Base-by-base conservation (phyloP, 2,797 vertebrate species). In the Distichodus sexfasciatus region DNA sequence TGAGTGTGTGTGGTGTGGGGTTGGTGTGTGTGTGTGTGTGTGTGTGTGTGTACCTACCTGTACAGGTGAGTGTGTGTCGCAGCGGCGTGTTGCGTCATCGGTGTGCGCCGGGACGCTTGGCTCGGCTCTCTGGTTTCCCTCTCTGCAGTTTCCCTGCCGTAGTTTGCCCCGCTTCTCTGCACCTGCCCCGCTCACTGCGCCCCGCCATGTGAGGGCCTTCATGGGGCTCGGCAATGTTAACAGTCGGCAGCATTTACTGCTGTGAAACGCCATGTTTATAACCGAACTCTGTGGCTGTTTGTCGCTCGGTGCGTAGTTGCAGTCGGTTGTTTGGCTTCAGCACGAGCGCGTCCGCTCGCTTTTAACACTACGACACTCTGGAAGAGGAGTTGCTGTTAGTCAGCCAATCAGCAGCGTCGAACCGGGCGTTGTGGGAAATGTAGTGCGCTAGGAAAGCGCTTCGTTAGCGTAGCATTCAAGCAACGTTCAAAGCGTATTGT, bases 221-320 rank as follows among this genome's bases (percentile, higher is more conserved):
- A 51, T 35, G 33, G 6, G 6, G 1, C 54, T 71, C 21, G 59
- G 67, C 9, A 48, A 19, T 0, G 80, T 38, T 23, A 76, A 40
- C 14, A 86, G 23, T 8, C 83, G 85, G 41, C 61, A 33, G 50
- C 79, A 48, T 19, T 53, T 6, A 24, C 65, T 40, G 3, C 61
- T 69, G 11, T 26, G 44, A 1, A 79, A 4, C 4, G 85, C 71
- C 90, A 92, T 90, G n/a, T n/a, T n/a, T n/a, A n/a, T n/a, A n/a
- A n/a, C n/a, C n/a, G n/a, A n/a, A n/a, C n/a, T n/a, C n/a, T n/a
- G n/a, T n/a, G n/a, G n/a, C n/a, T n/a, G n/a, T n/a, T n/a, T n/a
- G n/a, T n/a, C n/a, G n/a, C n/a, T n/a, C n/a, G n/a, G n/a, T n/a
- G n/a, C n/a, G n/a, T n/a, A n/a, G n/a, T n/a, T n/a, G n/a, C n/a